Percentiles rank a stretch among this genome's conserved stretches.
These are phyloP conservation scores for Dendrocincla fuliginosa DNA, from an alignment of 2,797 vertebrate genomes.

Conservation along the genomic window DNA sequence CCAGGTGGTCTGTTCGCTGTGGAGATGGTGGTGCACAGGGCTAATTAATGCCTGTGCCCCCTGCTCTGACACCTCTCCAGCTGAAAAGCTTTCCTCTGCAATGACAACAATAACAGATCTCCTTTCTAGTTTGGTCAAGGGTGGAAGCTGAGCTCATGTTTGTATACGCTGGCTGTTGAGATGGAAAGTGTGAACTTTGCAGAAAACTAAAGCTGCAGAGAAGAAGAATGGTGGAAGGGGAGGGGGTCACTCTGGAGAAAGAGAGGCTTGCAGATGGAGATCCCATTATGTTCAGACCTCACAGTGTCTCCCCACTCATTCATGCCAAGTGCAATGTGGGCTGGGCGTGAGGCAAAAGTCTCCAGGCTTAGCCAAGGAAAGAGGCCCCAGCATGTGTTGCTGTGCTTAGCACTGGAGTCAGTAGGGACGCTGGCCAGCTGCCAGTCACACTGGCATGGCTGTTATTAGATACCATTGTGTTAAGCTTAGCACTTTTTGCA, in stretches of 20 bases:
- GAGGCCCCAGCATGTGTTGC: constrained; percentile 50
- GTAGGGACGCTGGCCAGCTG: constrained; percentile 39
- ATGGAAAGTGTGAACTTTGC: constrained; percentile 79
- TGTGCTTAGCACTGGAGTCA: constrained; percentile 19
- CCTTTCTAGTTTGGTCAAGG: constrained; percentile 59
- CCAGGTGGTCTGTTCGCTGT: neutral
- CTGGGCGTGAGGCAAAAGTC: constrained; percentile 48
- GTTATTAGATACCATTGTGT: constrained; percentile 60
- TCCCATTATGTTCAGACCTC: constrained; percentile 77
- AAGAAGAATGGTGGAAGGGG: constrained; percentile 26
- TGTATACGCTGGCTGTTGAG: constrained; percentile 72
- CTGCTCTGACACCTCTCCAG: neutral
- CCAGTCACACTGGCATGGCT: constrained; percentile 47
- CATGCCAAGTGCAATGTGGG: constrained; percentile 62
- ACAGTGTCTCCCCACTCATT: constrained; percentile 64
- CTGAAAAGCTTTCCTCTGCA: neutral
- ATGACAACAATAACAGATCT: constrained; percentile 11
- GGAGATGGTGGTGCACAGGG: neutral
- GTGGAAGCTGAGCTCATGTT: constrained; percentile 70
- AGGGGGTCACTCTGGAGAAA: constrained; percentile 56
- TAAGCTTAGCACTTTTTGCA: constrained; percentile 54
- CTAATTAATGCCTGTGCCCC: neutral
- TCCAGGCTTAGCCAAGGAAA: constrained; percentile 51
- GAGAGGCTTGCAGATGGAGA: constrained; percentile 77
- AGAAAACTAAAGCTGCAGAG: constrained; percentile 69